These are phyloP conservation scores for Tetragnatha montana DNA, from an alignment of 2,888 invertebrate species.

Conservation along the genomic window DNA sequence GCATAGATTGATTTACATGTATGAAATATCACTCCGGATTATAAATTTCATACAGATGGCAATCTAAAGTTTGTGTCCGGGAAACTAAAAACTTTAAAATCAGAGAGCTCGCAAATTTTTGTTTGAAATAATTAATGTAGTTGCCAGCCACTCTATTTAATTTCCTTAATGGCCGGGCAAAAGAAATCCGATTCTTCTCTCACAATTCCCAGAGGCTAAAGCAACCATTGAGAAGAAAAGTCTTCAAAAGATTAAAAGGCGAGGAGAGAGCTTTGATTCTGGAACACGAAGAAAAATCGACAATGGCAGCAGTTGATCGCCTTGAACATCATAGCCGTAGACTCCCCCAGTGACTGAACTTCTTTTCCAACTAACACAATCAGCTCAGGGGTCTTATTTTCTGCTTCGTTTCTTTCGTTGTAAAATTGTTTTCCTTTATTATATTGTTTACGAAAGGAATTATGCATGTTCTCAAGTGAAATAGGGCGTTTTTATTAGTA, in stretches of 20 bases:
- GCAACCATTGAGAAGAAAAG: constrained; percentile 48
- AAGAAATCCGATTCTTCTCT: constrained; percentile 50
- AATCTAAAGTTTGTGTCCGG: background rate
- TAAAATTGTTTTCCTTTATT: constrained; percentile 14
- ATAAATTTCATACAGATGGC: background rate
- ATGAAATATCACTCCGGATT: background rate
- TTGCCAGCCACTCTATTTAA: constrained; percentile 50
- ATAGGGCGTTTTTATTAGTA: background rate
- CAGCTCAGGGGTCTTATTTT: constrained; percentile 33
- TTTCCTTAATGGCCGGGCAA: constrained; percentile 54
- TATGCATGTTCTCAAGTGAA: constrained; percentile 4
- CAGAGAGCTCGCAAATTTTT: background rate
- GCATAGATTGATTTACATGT: background rate
- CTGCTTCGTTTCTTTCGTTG: constrained; percentile 6
- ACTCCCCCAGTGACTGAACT: constrained; percentile 4
- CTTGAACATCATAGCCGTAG: constrained; percentile 35
- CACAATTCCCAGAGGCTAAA: constrained; percentile 36
- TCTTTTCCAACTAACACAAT: constrained; percentile 30
- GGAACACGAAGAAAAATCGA: constrained; percentile 24
- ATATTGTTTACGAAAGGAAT: constrained; percentile 20
- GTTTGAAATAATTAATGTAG: constrained; percentile 51
- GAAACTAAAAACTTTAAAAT: background rate
- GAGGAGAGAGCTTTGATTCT: constrained; percentile 53
- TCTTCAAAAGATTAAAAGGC: constrained; percentile 60
- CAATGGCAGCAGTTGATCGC: constrained; percentile 43